phyloP scores from a whole-genome alignment of 2,797 vertebrate genomes.

The Characodon lateralis region DNA sequence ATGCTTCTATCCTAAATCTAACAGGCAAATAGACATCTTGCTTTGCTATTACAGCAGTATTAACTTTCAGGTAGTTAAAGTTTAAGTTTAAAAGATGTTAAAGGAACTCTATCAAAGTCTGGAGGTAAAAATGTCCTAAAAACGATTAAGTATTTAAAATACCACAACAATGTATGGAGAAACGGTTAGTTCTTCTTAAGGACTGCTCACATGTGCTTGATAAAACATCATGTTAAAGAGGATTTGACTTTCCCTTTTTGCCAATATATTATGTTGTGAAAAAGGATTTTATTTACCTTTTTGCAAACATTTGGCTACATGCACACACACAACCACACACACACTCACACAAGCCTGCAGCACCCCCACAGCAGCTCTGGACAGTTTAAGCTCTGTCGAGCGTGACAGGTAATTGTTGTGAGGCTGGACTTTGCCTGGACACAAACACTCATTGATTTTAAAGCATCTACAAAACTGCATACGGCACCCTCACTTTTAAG shows the following conservation, averaged over 20 bases:
- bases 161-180: neutral
- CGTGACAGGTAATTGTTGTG: conserved; percentile 41
- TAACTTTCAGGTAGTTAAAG: neutral
- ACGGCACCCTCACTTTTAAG: neutral
- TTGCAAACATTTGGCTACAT: neutral
- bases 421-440: conserved; percentile 12
- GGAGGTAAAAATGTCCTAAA: neutral
- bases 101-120: neutral
- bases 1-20: neutral
- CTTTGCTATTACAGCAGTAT: neutral
- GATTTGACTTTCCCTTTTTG: neutral
- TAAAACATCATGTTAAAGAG: neutral
- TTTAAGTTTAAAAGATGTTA: neutral
- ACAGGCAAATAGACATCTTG: too few relatives aligned
- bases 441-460: conserved; percentile 23
- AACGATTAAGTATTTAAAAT: neutral
- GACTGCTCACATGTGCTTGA: neutral
- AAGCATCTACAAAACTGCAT: conserved; percentile 13
- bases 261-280: neutral
- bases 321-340: neutral
- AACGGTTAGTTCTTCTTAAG: neutral
- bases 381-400: conserved; percentile 41
- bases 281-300: neutral
- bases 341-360: neutral
- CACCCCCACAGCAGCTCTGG: conserved; percentile 34